These are phyloP conservation scores for Leptopilina syphax DNA, from an alignment of 2,888 invertebrate species.

Conservation along the genomic window DNA sequence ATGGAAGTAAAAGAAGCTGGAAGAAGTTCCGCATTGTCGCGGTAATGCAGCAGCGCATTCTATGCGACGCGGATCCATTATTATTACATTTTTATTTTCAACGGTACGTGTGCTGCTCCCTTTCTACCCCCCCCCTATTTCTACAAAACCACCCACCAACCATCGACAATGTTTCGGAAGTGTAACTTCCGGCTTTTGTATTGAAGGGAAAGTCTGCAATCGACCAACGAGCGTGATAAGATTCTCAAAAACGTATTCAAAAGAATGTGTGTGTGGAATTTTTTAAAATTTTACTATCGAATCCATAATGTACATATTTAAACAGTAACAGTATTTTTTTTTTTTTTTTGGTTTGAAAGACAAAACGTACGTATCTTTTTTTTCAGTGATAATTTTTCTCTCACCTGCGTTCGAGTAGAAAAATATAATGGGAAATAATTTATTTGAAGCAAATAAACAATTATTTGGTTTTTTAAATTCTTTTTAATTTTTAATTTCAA, in stretches of 20 bases:
- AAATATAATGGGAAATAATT: too few species aligned
- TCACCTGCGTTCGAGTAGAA: too few species aligned
- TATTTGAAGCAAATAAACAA: too few species aligned
- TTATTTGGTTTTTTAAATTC: too few species aligned
- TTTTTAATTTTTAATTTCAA: too few species aligned
- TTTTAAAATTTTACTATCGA: not conserved
- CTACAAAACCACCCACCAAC: not conserved
- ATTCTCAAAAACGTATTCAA: not conserved
- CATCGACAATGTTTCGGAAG: slow-evolving; percentile 10
- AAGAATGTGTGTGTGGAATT: not conserved
- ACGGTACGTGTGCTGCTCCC: slow-evolving; percentile 53
- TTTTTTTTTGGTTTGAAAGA: too few species aligned
- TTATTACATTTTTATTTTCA: slow-evolving; percentile 64
- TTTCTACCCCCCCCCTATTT: not conserved
- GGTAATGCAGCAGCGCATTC: slow-evolving; percentile 62
- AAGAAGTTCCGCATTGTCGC: slow-evolving; percentile 62
- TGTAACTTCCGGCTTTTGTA: slow-evolving; percentile 36
- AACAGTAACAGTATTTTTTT: too few species aligned
- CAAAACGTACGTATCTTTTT: too few species aligned
- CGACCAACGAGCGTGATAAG: slow-evolving; percentile 3
- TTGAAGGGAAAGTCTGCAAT: slow-evolving; percentile 21
- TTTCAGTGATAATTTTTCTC: too few species aligned
- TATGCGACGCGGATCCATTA: slow-evolving; percentile 61
- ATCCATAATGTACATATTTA: too few species aligned
- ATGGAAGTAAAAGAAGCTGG: slow-evolving; percentile 56